These are phyloP conservation scores for Ceuthmochares aereus DNA, from an alignment of 2,113 vertebrate species.

Conservation along the genomic window DNA sequence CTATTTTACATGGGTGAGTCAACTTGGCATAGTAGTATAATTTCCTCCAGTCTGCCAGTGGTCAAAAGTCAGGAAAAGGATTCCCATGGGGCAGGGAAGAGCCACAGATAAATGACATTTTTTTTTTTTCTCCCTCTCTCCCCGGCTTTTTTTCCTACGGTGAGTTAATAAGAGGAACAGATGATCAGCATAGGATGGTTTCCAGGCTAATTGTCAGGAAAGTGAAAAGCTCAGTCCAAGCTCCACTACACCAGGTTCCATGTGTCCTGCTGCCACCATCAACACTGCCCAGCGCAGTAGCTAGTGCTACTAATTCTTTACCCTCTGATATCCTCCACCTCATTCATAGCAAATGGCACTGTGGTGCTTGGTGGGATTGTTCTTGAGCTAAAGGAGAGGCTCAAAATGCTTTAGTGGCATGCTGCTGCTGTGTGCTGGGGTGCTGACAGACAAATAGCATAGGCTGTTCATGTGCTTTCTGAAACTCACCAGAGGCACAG, in stretches of 20 bases:
- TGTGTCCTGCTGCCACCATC: background rate
- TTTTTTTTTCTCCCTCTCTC: background rate
- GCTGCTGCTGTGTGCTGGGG: background rate
- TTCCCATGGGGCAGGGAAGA: background rate
- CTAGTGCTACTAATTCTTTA: background rate
- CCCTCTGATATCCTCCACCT: background rate
- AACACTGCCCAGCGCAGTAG: background rate
- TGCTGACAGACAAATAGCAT: background rate
- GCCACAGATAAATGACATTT: background rate
- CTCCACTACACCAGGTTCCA: background rate
- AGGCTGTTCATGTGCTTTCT: background rate
- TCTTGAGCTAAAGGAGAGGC: background rate
- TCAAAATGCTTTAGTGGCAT: background rate
- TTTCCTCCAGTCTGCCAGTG: background rate
- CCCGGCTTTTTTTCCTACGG: background rate
- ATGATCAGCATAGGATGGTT: slow-evolving; percentile 24
- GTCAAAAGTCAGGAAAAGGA: background rate
- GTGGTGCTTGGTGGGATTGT: background rate
- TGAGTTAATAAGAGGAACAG: slow-evolving; percentile 15
- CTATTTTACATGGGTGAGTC: background rate
- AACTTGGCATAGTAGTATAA: background rate
- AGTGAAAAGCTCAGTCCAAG: slow-evolving; percentile 13
- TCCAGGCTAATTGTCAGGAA: slow-evolving; percentile 56
- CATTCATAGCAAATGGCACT: background rate
- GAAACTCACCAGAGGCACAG: background rate